These are phyloP conservation scores for Saccopteryx bilineata DNA, from an alignment of 2,113 vertebrate species.

Conservation along the genomic window DNA sequence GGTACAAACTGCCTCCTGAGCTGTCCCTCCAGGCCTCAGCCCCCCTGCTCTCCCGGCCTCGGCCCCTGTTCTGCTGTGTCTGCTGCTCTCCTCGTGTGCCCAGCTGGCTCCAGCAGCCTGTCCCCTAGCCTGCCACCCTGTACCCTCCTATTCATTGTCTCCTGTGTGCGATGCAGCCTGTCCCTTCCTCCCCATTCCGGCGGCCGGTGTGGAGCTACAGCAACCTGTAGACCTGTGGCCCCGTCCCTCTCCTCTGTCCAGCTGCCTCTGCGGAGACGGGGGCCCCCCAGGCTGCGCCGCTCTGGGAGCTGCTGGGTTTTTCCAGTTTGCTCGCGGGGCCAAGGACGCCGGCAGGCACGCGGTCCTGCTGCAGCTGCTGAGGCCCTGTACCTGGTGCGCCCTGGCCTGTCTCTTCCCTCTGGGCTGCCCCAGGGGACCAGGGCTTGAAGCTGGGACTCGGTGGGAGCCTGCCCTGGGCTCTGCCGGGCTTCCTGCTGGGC, in stretches of 20 bases:
- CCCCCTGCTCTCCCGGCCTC: neutral
- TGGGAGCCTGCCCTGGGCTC: neutral
- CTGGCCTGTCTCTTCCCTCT: neutral
- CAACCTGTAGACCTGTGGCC: neutral
- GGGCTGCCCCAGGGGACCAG: neutral
- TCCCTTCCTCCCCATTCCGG: neutral
- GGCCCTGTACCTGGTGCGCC: neutral
- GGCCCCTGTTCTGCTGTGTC: no score
- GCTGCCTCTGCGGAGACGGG: neutral
- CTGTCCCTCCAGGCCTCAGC: neutral
- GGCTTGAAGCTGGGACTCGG: neutral
- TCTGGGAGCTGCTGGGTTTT: neutral
- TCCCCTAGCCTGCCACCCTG: neutral
- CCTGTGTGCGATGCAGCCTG: neutral
- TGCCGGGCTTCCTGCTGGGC: neutral
- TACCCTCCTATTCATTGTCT: neutral
- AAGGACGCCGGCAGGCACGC: neutral
- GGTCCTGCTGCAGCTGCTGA: neutral
- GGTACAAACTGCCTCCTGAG: neutral
- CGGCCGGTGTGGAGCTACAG: neutral
- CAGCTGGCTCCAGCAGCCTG: neutral
- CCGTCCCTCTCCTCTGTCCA: neutral
- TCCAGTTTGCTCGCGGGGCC: constrained; percentile 16
- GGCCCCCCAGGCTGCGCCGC: rapidly evolving
- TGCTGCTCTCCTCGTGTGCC: neutral